Evolutionary conservation across 2,797 vertebrate species (phyloP).

Genomic region (Ctenopoma kingsleyae): DNA sequence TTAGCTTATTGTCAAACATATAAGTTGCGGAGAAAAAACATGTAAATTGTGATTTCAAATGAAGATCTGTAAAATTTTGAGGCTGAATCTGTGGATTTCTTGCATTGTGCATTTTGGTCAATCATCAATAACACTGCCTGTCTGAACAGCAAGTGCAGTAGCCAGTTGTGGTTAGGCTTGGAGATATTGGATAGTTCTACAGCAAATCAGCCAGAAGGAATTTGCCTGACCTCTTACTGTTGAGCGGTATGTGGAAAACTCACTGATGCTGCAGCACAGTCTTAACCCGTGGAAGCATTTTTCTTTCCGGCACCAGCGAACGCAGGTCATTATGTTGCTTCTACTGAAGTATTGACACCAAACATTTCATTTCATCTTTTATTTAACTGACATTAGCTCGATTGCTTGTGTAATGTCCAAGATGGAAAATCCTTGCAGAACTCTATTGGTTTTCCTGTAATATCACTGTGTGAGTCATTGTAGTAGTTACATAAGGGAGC

Average conservation of each 20-base stretch:
- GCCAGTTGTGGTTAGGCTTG: background rate
- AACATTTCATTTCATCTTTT: slow-evolving; percentile 59
- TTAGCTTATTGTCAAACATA: slow-evolving; percentile 28
- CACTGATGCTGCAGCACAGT: slow-evolving; percentile 13
- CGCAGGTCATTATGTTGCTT: slow-evolving; percentile 40
- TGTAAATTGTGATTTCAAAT: background rate
- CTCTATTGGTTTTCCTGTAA: slow-evolving; percentile 45
- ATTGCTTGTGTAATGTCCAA: slow-evolving; percentile 48
- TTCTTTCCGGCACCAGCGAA: slow-evolving; percentile 46
- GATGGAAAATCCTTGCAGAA: slow-evolving; percentile 45
- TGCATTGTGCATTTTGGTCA: slow-evolving; percentile 9
- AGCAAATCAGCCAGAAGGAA: background rate
- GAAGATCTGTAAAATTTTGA: background rate
- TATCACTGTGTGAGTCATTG: slow-evolving; percentile 70
- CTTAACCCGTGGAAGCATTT: background rate
- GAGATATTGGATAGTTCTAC: slow-evolving; percentile 10
- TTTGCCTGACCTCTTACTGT: slow-evolving; percentile 3
- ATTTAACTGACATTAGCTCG: slow-evolving; percentile 61
- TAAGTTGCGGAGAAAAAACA: background rate
- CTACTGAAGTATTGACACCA: slow-evolving; percentile 13
- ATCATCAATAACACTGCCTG: background rate
- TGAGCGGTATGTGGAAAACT: slow-evolving; percentile 14
- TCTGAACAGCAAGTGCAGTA: background rate
- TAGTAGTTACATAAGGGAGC: slow-evolving; percentile 81
- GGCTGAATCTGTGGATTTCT: background rate